Conservation (phyloP, 1,140 invertebrate species). For the Semibalanus balanoides region DNA sequence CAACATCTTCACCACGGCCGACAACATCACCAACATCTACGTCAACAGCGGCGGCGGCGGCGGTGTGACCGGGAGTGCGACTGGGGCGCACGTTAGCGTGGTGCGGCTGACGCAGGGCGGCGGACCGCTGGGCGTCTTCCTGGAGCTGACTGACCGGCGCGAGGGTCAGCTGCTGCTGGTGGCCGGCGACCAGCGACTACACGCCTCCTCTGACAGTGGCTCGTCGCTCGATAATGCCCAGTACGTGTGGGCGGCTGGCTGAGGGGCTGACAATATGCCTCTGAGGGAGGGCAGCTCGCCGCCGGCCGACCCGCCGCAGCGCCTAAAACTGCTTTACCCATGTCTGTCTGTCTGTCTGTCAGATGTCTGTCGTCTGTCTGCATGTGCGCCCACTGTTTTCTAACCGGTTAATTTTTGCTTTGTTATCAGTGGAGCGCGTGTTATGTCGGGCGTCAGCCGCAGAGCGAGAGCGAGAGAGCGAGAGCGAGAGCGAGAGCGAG, state of each 20-base stretch:
- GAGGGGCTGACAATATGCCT: neutral
- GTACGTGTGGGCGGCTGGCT: neutral
- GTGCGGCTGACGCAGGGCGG: neutral
- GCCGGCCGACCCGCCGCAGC: too few relatives aligned
- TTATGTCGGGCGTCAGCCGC: too few relatives aligned
- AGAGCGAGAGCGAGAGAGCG: too few relatives aligned
- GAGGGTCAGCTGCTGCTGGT: neutral
- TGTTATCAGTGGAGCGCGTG: too few relatives aligned
- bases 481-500: too few relatives aligned
- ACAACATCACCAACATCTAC: neutral
- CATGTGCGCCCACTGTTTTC: too few relatives aligned
- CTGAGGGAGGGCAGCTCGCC: too few relatives aligned
- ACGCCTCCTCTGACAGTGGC: neutral
- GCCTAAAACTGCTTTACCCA: too few relatives aligned
- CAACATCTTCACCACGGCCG: neutral
- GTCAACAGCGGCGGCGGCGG: neutral
- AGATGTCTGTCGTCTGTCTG: too few relatives aligned
- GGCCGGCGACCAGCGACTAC: neutral
- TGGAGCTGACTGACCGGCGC: neutral
- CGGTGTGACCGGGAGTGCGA: too few relatives aligned
- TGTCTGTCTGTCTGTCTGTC: too few relatives aligned
- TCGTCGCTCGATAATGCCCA: neutral
- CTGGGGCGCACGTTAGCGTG: neutral
- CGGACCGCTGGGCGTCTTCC: neutral
- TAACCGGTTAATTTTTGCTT: too few relatives aligned